Evolutionary conservation across 2,797 vertebrate genomes (phyloP).

Genomic region (Molothrus ater): DNA sequence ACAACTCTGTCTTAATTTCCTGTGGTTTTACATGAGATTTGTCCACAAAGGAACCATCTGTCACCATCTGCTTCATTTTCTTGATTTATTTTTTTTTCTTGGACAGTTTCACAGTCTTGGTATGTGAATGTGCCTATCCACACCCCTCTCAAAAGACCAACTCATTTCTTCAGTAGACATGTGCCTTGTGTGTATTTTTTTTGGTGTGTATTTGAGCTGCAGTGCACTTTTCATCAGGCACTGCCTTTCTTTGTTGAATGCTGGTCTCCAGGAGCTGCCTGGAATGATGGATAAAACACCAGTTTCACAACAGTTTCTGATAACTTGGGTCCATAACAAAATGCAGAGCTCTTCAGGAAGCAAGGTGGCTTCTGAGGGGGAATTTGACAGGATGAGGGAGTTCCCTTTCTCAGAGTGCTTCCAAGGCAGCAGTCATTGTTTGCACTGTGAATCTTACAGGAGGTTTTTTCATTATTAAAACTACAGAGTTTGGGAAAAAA

Average conservation of each 20-base stretch:
- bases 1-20: conserved; percentile 34
- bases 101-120: background rate
- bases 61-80: conserved; percentile 1
- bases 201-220: background rate
- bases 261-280: background rate
- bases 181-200: background rate
- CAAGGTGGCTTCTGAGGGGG: background rate
- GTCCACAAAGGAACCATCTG: background rate
- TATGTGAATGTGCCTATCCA: background rate
- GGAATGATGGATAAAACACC: background rate
- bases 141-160: background rate
- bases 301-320: background rate
- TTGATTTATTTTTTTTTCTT: background rate
- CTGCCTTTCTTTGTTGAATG: background rate
- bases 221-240: background rate
- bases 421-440: background rate
- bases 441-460: background rate
- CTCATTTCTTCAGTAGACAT: background rate
- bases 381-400: background rate
- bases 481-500: background rate
- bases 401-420: background rate
- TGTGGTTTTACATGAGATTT: conserved; percentile 30
- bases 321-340: background rate
- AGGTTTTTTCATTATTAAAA: background rate
- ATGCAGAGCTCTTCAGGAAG: background rate